Evolutionary conservation across 2,113 vertebrate genomes (phyloP), one percentile per base, ranked within the genome.

Genomic region (Hippocampus zosterae): DNA sequence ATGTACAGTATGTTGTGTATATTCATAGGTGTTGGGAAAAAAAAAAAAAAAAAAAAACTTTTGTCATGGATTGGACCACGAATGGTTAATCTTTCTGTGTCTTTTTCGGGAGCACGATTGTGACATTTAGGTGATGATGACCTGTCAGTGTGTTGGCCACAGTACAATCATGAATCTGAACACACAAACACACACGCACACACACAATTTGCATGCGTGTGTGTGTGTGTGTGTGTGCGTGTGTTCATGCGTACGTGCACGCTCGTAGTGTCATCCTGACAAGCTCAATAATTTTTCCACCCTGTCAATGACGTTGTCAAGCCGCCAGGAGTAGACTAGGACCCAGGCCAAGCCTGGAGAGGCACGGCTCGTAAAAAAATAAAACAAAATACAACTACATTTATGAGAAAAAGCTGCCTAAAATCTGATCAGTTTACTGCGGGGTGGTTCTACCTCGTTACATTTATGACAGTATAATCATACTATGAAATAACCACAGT

Each of bases 201-300:
- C 42, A 44, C 42, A 13, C 42, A 44, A n/a, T n/a, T n/a, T n/a
- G n/a, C n/a, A n/a, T 69, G 60, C 59, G 70, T 63, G 62, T 41
- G 57, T 59, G 44, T 9, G 19, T 65, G 46, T 66, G 57, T 64
- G 33, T 9, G 19, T 65, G 46, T 65, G 60, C 52, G 70, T 63
- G 63, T 41, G 57, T 25, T 25, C 23, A 21, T 67, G 19, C 16
- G 12, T 53, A 16, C 62, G 41, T 59, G 44, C 13, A 12, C 27
- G 13, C 12, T 3, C 46, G 52, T 44, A 6, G 40, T 64, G 23
- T 64, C 29, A 7, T 10, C 29, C 67, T 79, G 80, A 75, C 72
- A 72, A 69, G 48, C 73, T 77, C 33, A 29, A 64, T 21, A 15
- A 68, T 74, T 69, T 82, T 86, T 82, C 78, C 82, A 82, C 53